Evolutionary conservation across 2,888 invertebrate genomes (phyloP).

Genomic region (Hydraecia micacea): DNA sequence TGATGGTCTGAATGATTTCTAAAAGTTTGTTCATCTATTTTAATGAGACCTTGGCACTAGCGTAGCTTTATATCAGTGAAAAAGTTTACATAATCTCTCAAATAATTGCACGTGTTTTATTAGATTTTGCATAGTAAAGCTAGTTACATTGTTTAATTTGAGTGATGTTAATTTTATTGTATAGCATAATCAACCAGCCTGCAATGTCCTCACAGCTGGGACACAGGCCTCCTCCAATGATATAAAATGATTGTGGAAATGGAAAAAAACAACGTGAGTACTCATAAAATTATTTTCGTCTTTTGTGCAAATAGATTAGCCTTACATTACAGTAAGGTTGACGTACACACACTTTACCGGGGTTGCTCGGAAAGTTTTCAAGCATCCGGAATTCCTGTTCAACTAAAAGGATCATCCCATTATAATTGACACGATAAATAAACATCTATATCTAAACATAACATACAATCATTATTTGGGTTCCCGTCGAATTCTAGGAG

Average conservation of each 20-base stretch:
- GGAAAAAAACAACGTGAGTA: background rate
- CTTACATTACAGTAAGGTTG: background rate
- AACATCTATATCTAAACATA: background rate
- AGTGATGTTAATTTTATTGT: background rate
- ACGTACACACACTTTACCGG: background rate
- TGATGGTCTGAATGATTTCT: too few species aligned
- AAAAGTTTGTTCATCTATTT: too few species aligned
- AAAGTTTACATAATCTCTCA: background rate
- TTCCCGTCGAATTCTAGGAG: too few species aligned
- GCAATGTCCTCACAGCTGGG: background rate
- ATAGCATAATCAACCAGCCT: background rate
- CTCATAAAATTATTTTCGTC: background rate
- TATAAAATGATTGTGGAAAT: background rate
- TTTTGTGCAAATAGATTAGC: background rate
- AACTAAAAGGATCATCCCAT: background rate
- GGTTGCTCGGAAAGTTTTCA: background rate
- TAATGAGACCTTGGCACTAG: too few species aligned
- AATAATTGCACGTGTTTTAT: background rate
- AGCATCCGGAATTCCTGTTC: background rate
- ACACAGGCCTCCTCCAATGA: background rate
- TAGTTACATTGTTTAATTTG: background rate
- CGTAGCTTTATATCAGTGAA: too few species aligned
- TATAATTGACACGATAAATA: background rate
- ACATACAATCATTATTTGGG: too few species aligned
- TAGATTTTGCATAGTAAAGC: background rate